Evolutionary conservation across 2,888 invertebrate genomes (phyloP), one percentile per base, ranked within the genome.

Genomic region (Pristionchus fissidentatus): DNA sequence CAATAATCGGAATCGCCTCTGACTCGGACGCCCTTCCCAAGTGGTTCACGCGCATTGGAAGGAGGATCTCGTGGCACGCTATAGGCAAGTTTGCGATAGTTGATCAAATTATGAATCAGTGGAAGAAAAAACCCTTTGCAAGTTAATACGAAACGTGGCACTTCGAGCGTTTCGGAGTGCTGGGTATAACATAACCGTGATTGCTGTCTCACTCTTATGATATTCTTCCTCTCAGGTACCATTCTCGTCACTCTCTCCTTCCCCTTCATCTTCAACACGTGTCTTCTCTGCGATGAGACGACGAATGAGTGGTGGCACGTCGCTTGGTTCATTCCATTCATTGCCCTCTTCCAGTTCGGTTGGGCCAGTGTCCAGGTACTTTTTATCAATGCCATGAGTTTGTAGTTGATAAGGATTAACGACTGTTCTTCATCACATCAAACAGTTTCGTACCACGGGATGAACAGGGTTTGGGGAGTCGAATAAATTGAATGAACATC

Each of bases 31-130:
- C 52, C 87, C 94, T 94, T 88, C 93, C 95, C 91, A 93, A 95
- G 88, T 95, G 95, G 87, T 83, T 90, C 35, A 81, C 86, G 10
- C 94, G 94, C 89, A 96, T 96, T 93, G 96, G 97, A 0, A 95
- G 95, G 91, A 93, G 96, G 91, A 97, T 97, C 94, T 94, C 95
- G 1, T 97, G 97, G 97, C 97, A 97, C 94, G 94, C 97, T 81
- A 93, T 96, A 90, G 97, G 96, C 96, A 93, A 94, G 94, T 93
- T 46, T 87, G 87, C 90, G 87, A 7, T 88, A 52, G 85, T 86
- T 84, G 66, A 77, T 83, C 77, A 60, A 7, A 60, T 70, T 43
- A 22, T 32, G 41, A 13, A 62, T 60, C 19, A 19, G 7, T 5
- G 32, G 52, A 29, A 26, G 46, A 41, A 62, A 66, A n/a, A n/a